Evolutionary conservation across 2,113 vertebrate genomes (phyloP), one percentile per base, ranked within the genome.

Genomic region (Gymnobelideus leadbeateri): DNA sequence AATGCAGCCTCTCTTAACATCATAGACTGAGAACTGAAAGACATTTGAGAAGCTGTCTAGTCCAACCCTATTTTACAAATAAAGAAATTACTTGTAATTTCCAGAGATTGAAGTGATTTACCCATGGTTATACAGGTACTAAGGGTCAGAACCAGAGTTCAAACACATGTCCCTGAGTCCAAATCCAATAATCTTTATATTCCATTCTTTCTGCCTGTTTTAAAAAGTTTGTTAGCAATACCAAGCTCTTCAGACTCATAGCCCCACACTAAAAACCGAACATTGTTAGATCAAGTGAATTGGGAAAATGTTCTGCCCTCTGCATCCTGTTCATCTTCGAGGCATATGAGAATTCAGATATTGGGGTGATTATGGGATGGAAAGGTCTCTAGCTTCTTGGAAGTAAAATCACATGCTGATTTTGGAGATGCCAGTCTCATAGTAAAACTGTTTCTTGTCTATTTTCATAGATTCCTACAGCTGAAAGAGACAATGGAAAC

Each of bases 191-290:
- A 77, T n/a, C 68, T 77, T n/a, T 77, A 19, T 77, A 19, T n/a
- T n/a, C 37, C 1, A n/a, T 21, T n/a, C 68, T n/a, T 77, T 77
- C 68, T n/a, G 37, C 68, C 16, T n/a, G 37, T 77, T n/a, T 77
- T 77, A 3, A 77, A 16, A n/a, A 14, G 68, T 77, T n/a, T 77
- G 68, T n/a, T 16, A 77, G 37, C 55, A 49, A 61, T 61, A 31
- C 25, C 28, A 61, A 28, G 55, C 16, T 77, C n/a, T 77, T 68
- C 68, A 77, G 68, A n/a, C 16, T 77, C 91, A 91, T 84, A 93
- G 51, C 26, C 31, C 53, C 25, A 12, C 28, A 94, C 1, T 53
- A 96, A 90, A 96, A 94, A 21, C 26, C 92, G 89, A 95, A 95
- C 8, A 8, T 6, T 0, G 23, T 92, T 51, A 8, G 51, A 91